Conservation (phyloP, 2,888 invertebrate genomes). For the Noctua fimbriata region DNA sequence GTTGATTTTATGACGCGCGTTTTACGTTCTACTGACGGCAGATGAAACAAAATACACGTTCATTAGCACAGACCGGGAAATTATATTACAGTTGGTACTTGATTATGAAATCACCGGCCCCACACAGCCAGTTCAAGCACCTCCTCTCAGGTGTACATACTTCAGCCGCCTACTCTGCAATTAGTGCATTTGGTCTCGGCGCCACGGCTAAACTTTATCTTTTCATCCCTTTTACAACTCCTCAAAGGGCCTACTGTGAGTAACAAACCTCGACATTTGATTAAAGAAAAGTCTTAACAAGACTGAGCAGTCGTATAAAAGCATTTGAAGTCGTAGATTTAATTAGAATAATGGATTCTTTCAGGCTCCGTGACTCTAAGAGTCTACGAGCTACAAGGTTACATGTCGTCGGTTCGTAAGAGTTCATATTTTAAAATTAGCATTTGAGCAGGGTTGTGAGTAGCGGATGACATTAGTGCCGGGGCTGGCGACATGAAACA, state of each 20-base stretch:
- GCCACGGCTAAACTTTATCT: slow-evolving; percentile 60
- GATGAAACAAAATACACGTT: slow-evolving; percentile 89
- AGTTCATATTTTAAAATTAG: slow-evolving; percentile 78
- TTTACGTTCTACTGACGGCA: slow-evolving; percentile 81
- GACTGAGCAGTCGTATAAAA: slow-evolving; percentile 65
- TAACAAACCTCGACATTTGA: slow-evolving; percentile 57
- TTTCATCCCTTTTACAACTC: slow-evolving; percentile 59
- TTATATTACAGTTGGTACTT: slow-evolving; percentile 86
- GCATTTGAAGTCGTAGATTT: slow-evolving; percentile 65
- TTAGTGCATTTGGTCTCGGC: slow-evolving; percentile 69
- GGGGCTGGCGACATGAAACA: slow-evolving; percentile 81
- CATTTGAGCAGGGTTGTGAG: slow-evolving; percentile 71
- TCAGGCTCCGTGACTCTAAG: slow-evolving; percentile 68
- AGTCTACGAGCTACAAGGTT: slow-evolving; percentile 65
- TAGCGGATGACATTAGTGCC: slow-evolving; percentile 76
- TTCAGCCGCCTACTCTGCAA: slow-evolving; percentile 66
- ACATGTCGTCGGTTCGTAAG: slow-evolving; percentile 56
- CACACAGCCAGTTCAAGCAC: slow-evolving; percentile 74
- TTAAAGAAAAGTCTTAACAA: slow-evolving; percentile 66
- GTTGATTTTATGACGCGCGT: slow-evolving; percentile 84
- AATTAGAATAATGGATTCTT: slow-evolving; percentile 74
- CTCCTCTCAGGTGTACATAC: slow-evolving; percentile 60
- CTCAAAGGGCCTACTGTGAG: slow-evolving; percentile 54
- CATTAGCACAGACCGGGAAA: slow-evolving; percentile 86
- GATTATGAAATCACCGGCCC: slow-evolving; percentile 83